Evolutionary conservation across 2,888 invertebrate species (phyloP), one percentile per base, ranked within the genome.

Genomic region (Zhuqinia jingwanae): DNA sequence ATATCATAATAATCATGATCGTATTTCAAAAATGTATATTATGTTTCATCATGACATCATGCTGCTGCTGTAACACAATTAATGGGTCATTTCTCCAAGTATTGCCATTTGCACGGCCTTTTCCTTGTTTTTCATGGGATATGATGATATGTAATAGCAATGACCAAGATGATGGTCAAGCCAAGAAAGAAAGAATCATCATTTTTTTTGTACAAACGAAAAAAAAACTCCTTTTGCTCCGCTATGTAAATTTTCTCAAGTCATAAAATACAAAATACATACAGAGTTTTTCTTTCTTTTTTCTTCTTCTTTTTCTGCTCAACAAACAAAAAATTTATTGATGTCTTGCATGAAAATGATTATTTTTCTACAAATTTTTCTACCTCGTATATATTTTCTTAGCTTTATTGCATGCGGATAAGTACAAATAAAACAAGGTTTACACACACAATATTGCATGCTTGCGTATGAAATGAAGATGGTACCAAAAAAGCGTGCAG

Each of bases 1-100:
- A 68, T 36, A 56, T 56, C 2, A 56, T 22, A 20, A 53, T 65
- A 68, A 68, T 36, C 42, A 68, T 68, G 42, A 36, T 68, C 68
- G 68, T 68, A 50, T 73, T 73, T 73, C 77, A 76, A 50, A 79
- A 79, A 79, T 77, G 53, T 58, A 70, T 81, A 79, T 79, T 79
- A 81, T 53, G 68, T 81, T 81, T 81, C 81, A 73, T 73, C 73
- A 81, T 81, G 81, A 81, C 81, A 70, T 65, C 30, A 73, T 73
- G 22, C 68, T 68, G 68, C 68, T 68, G 68, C 68, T 68, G 68
- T 45, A 36, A 36, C 53, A 81, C 70, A 81, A 81, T 81, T 81
- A 81, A 81, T 81, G 81, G 70, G 30, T 70, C 81, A 81, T 81
- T 81, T 70, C 56, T 63, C 2, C 42, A 22, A 17, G 17, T 50